Evolutionary conservation across 2,888 invertebrate species (phyloP), one percentile per base, ranked within the genome.

Genomic region (Stenichneumon culpator): DNA sequence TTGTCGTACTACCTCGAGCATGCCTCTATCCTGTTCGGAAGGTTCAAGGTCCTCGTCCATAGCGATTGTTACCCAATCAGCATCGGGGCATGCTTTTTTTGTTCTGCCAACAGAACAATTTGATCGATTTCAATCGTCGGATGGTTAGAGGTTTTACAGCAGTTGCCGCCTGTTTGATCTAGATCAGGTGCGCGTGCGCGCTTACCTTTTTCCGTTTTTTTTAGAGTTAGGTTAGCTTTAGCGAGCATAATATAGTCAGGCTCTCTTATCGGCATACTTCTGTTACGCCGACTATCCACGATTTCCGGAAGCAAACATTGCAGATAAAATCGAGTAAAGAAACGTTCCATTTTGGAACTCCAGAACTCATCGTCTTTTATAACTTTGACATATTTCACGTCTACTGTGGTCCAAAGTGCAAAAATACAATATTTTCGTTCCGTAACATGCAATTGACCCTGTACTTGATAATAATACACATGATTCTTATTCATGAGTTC

Each of bases 401-500:
- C 85, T 11, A 39, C 39, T n/a, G 85, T 72, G 5, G 88, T 87
- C 77, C 84, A 89, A 16, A 87, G 6, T 2, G 79, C 80, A 52
- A 89, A 87, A 57, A 81, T 50, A 28, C 89, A 87, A 32, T 86
- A 87, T 0, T 57, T 5, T 50, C 86, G 54, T 14, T 65, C 36
- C 6, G 86, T 88, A 7, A 88, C 79, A 74, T 89, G 87, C 9
- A 89, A 63, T 69, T 89, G 86, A 0, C 89, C 88, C 85, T 89
- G 87, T 1, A 88, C 83, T 87, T 88, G 88, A 78, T 87, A 87
- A 79, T 82, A 88, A 72, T 87, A 87, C 3, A n/a, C 50, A 44
- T 88, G 87, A 0, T 4, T 75, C 19, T 28, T 14, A 74, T 85
- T 88, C 86, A 88, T 79, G 52, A n/a, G 14, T n/a, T 63, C 65